Percentiles rank a stretch among this genome's conserved stretches.
Conservation (phyloP, 2,888 invertebrate genomes). For the Asteroscopus sphinx region DNA sequence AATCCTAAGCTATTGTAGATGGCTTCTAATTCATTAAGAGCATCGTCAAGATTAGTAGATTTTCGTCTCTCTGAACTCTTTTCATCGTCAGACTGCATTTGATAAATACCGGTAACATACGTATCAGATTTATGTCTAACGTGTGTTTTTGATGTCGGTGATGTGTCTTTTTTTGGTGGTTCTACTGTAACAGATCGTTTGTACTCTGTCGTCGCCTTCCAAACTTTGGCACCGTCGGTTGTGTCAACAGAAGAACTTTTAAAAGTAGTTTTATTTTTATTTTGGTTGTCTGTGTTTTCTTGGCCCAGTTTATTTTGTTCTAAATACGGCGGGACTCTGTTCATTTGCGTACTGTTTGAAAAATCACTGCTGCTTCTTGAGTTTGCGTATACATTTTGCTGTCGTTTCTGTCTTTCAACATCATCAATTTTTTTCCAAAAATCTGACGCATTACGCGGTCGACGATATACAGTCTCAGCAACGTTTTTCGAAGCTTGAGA, state of each 20-base stretch:
- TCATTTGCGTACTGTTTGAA: conserved; percentile 68
- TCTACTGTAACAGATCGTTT: conserved; percentile 82
- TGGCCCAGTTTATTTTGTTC: conserved; percentile 68
- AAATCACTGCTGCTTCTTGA: conserved; percentile 82
- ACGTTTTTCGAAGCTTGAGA: conserved; percentile 81
- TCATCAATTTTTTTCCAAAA: conserved; percentile 92
- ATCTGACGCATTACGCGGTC: conserved; percentile 89
- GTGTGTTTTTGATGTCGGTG: conserved; percentile 82
- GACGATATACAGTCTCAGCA: conserved; percentile 74
- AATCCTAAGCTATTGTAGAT: conserved; percentile 96
- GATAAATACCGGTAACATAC: conserved; percentile 73
- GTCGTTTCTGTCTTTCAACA: conserved; percentile 80
- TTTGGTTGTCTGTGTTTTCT: conserved; percentile 71
- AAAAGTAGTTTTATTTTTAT: conserved; percentile 73
- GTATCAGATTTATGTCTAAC: conserved; percentile 86
- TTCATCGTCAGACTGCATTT: conserved; percentile 86
- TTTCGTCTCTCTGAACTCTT: conserved; percentile 89
- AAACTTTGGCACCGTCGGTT: conserved; percentile 82
- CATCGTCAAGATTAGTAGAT: conserved; percentile 95
- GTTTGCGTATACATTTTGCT: conserved; percentile 76
- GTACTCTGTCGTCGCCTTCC: conserved; percentile 87
- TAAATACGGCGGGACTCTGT: conserved; percentile 64
- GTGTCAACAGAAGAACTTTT: conserved; percentile 74
- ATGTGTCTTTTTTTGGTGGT: conserved; percentile 72
- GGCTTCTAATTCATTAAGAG: conserved; percentile 96